A percentile compares a stretch with the other conserved stretches of the same genome.
These are phyloP conservation scores for Epinephelus cyanopodus DNA, from an alignment of 2,113 vertebrate genomes.

Conservation along the genomic window DNA sequence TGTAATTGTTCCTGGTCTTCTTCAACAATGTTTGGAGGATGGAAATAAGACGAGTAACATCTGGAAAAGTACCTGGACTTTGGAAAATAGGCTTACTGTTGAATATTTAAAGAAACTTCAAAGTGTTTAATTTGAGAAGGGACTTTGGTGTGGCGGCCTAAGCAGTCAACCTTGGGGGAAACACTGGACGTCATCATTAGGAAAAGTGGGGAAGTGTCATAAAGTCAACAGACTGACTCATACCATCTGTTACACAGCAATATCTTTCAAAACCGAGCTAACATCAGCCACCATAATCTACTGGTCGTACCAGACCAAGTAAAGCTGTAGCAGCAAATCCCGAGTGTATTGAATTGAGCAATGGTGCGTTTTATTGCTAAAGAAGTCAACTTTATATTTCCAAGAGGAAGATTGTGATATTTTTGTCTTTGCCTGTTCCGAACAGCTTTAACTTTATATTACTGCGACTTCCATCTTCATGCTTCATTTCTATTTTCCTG, in stretches of 20 bases:
- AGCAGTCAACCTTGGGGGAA: too few relatives aligned
- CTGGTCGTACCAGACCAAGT: slow-evolving; percentile 4
- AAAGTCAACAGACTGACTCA: neutral
- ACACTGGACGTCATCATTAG: too few relatives aligned
- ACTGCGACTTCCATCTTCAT: neutral
- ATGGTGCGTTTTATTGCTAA: neutral
- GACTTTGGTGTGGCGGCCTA: too few relatives aligned
- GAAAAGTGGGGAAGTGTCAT: neutral
- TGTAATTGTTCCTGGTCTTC: too few relatives aligned
- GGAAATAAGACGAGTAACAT: too few relatives aligned
- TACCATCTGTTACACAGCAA: too few relatives aligned
- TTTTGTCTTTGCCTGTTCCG: neutral
- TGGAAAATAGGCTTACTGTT: too few relatives aligned
- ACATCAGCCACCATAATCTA: neutral
- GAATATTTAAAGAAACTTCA: too few relatives aligned
- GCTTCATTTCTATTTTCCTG: neutral
- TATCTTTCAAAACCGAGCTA: neutral
- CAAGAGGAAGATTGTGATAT: neutral
- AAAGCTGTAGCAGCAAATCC: neutral
- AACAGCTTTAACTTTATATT: neutral
- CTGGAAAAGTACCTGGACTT: too few relatives aligned
- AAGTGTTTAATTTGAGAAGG: too few relatives aligned
- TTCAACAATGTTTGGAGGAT: too few relatives aligned
- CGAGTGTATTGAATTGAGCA: neutral
- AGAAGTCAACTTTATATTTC: slow-evolving; percentile 8